Conservation (phyloP, 1,140 invertebrate genomes). For the Vanessa atalanta region DNA sequence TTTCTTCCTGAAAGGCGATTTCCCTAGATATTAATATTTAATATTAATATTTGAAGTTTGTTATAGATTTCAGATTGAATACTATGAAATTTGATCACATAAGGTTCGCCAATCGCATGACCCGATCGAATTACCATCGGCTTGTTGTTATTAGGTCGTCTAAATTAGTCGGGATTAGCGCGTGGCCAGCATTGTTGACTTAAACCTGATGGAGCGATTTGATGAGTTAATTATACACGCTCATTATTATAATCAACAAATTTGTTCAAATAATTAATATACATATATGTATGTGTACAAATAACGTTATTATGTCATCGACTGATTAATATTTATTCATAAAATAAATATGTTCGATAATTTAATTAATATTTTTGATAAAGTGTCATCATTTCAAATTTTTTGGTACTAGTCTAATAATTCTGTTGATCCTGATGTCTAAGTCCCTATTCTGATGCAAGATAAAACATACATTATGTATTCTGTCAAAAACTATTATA, state of each 20-base stretch:
- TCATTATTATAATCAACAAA: constrained; percentile 16
- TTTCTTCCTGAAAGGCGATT: too few species aligned
- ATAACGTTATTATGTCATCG: too few species aligned
- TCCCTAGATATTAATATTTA: too few species aligned
- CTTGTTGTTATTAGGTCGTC: constrained; percentile 9
- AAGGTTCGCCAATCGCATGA: neutral
- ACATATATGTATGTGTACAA: neutral
- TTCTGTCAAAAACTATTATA: too few species aligned
- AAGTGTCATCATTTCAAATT: too few species aligned
- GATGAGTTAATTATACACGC: constrained; percentile 9
- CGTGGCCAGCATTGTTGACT: constrained; percentile 2
- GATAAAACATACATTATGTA: too few species aligned
- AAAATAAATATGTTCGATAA: too few species aligned
- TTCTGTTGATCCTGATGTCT: too few species aligned
- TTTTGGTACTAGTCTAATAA: too few species aligned
- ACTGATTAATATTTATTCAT: too few species aligned
- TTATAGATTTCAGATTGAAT: neutral
- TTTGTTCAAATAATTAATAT: constrained; percentile 10
- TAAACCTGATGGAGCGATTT: constrained; percentile 2
- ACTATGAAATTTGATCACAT: neutral
- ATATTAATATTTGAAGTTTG: neutral
- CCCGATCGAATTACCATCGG: neutral
- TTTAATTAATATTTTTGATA: too few species aligned
- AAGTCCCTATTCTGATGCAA: too few species aligned
- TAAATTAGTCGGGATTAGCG: constrained; percentile 11